Base-by-base conservation (phyloP, 53 echinoderm and acorn worm genomes). In the Patiria pectinifera region DNA sequence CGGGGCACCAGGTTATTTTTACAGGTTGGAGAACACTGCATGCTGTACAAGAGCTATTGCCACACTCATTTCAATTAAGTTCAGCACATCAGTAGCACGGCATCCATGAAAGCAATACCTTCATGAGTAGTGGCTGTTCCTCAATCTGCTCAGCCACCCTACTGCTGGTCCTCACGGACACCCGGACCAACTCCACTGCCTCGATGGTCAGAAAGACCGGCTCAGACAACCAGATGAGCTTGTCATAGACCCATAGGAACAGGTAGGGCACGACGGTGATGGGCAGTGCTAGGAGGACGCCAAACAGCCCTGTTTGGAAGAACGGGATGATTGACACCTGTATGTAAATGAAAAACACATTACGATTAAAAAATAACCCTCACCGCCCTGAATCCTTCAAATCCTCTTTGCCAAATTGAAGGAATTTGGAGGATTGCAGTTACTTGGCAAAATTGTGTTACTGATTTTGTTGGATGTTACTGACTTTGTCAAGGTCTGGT, bases 171-270 rank as follows among this genome's bases (percentile, higher is more conserved):
- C 80, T 72, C 18, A 94, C 92, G 16, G 93, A 89, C 47, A 97
- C 84, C 23, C 94, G 58, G 7, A 99, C 95, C 48, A 99, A 91
- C 46, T 94, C 95, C 61, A 99, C 77, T 21, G 97, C 99, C 91
- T 99, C 99, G 19, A 99, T 83, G 46, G 95, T 91, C 82, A 99
- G 86, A 53, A 99, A 78, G 26, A 97, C 82, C 0, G 99, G 99
- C 78, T 99, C 99, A 14, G 96, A 93, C 16, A 96, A 58, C 99
- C 96, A 99, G 61, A 99, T 95, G 61, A 97, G 80, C 83, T 99
- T 96, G 83, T 94, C 95, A 45, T 97, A 99, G 5, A 94, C 76
- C 99, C 97, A 97, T 59, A 99, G 93, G 72, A 97, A 86, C 2
- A 94, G 83, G 89, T 93, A 96, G 2, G 99, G 99, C n/a, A 95